Conservation (phyloP, 2,888 invertebrate species). For the Meliscaeva auricollis region DNA sequence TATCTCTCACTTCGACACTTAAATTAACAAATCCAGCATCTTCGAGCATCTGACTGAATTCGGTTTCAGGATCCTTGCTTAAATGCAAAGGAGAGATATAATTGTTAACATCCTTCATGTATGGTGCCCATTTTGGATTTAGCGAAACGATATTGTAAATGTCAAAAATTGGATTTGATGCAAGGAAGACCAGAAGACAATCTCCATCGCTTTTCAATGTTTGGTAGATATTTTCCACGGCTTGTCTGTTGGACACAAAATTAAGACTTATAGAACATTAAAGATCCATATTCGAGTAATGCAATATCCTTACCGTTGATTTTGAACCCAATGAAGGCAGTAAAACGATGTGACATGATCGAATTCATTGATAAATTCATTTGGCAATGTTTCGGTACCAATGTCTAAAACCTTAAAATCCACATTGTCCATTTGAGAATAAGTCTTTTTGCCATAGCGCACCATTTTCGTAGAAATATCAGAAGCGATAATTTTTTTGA, state of each 20-base stretch:
- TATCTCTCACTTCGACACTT: constrained; percentile 86
- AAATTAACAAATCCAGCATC: constrained; percentile 87
- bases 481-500: constrained; percentile 86
- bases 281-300: too few relatives aligned
- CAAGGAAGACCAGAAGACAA: constrained; percentile 88
- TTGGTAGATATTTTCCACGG: constrained; percentile 87
- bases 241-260: constrained; percentile 84
- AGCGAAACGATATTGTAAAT: constrained; percentile 87
- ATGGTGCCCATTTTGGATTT: constrained; percentile 86
- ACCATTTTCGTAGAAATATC: constrained; percentile 91
- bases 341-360: constrained; percentile 91
- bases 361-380: constrained; percentile 85
- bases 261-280: neutral
- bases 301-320: constrained; percentile 86
- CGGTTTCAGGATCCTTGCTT: constrained; percentile 86
- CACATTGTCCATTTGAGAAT: constrained; percentile 81
- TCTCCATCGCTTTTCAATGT: constrained; percentile 88
- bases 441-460: constrained; percentile 86
- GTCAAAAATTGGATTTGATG: constrained; percentile 88
- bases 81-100: constrained; percentile 88
- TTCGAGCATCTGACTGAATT: constrained; percentile 85
- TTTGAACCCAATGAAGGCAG: constrained; percentile 91
- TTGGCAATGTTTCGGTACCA: constrained; percentile 84
- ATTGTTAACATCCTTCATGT: constrained; percentile 88
- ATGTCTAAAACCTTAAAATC: constrained; percentile 86